These are phyloP conservation scores for Hermatobates lingyangjiaoensis DNA, from an alignment of 1,140 invertebrate genomes.

Conservation along the genomic window DNA sequence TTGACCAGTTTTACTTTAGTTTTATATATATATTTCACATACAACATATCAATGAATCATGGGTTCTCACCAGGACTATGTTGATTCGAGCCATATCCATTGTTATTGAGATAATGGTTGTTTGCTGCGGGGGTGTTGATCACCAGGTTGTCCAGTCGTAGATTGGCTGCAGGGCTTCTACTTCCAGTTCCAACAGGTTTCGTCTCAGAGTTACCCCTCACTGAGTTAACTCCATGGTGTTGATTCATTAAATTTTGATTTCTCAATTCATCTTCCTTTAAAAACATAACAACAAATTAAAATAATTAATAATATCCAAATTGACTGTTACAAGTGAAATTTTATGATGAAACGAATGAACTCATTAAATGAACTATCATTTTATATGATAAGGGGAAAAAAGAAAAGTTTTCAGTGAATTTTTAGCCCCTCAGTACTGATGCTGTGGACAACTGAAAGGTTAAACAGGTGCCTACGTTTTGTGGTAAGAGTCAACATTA, in stretches of 20 bases:
- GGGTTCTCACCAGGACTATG: slow-evolving; percentile 7
- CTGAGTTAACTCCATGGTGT: slow-evolving; percentile 19
- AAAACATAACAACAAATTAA: neutral
- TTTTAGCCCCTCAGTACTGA: no score
- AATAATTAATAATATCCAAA: neutral
- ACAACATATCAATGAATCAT: neutral
- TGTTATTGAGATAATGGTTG: slow-evolving; percentile 19
- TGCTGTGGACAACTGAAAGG: no score
- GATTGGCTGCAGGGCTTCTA: slow-evolving; percentile 12
- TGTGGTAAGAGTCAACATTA: no score
- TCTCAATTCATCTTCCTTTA: slow-evolving; percentile 27
- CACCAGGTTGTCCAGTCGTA: slow-evolving; percentile 33
- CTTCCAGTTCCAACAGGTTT: slow-evolving; percentile 19
- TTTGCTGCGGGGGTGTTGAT: slow-evolving; percentile 26
- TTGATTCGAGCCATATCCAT: slow-evolving; percentile 10
- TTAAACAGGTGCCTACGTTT: no score
- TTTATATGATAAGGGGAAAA: no score
- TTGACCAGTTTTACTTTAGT: no score
- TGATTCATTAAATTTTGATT: slow-evolving; percentile 23
- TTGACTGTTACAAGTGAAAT: neutral
- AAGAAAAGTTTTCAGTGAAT: no score
- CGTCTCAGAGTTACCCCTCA: slow-evolving; percentile 19
- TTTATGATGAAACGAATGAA: neutral
- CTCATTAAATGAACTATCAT: slow-evolving; percentile 3
- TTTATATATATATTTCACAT: no score